A percentile compares a stretch with the other conserved stretches of the same genome.
phyloP scores from a whole-genome alignment of 2,888 invertebrate genomes.

The Scaptomyza tumidula region DNA sequence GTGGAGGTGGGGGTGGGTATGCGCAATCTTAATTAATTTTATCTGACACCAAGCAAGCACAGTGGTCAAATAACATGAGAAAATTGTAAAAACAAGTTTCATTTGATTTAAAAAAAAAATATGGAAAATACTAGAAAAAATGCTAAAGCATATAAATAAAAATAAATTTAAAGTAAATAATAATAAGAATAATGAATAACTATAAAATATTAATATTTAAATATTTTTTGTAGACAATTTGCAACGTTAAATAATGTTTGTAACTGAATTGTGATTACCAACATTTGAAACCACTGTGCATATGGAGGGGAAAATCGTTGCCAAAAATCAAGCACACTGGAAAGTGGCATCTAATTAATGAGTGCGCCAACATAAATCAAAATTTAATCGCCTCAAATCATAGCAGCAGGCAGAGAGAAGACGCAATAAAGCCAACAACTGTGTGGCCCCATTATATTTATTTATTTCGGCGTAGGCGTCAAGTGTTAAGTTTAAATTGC shows the following conservation, averaged over 20 bases:
- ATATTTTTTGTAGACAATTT: no score
- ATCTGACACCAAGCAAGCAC: conserved; percentile 28
- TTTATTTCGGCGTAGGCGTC: conserved; percentile 52
- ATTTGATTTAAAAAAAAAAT: background rate
- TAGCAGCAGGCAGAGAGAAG: conserved; percentile 34
- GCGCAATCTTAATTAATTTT: conserved; percentile 69
- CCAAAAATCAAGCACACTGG: conserved; percentile 36
- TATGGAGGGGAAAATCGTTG: conserved; percentile 28
- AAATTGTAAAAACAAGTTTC: background rate
- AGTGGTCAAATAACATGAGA: conserved; percentile 23
- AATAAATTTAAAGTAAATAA: background rate
- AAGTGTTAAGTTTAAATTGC: conserved; percentile 51
- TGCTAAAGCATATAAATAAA: background rate
- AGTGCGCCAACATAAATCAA: conserved; percentile 69
- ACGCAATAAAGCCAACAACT: conserved; percentile 32
- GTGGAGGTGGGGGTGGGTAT: conserved; percentile 24
- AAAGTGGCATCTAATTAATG: conserved; percentile 66
- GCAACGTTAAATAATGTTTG: no score
- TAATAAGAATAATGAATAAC: background rate
- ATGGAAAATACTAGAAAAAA: background rate
- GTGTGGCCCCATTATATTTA: conserved; percentile 40
- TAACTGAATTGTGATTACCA: no score
- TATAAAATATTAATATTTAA: background rate
- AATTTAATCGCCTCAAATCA: conserved; percentile 68
- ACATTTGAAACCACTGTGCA: conserved; percentile 30